Conservation (phyloP, 2,113 vertebrate genomes). For the Oncorhynchus keta region DNA sequence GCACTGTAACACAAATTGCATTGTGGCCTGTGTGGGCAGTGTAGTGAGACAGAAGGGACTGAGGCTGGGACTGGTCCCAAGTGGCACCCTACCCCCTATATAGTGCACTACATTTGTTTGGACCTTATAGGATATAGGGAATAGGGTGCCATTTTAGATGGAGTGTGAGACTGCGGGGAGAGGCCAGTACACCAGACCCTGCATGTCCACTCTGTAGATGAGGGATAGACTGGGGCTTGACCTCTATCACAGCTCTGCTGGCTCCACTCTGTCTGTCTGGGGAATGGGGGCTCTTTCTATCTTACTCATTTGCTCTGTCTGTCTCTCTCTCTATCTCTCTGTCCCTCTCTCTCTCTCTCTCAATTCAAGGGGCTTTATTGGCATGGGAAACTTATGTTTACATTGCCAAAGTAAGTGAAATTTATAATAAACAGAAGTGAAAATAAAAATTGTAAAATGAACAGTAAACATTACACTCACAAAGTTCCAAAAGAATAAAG, state of each 20-base stretch:
- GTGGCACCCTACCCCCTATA: neutral
- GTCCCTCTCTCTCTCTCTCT: too few species aligned
- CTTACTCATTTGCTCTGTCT: too few species aligned
- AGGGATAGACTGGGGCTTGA: constrained; percentile 41
- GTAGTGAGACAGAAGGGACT: neutral
- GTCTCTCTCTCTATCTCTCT: too few species aligned
- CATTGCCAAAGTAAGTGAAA: too few species aligned
- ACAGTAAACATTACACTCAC: too few species aligned
- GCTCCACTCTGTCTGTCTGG: constrained; percentile 37
- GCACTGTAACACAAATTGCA: constrained; percentile 39
- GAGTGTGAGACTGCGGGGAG: neutral
- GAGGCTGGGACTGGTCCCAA: neutral
- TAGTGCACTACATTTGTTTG: too few species aligned
- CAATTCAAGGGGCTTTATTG: too few species aligned
- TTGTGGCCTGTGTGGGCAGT: constrained; percentile 33
- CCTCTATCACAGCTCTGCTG: constrained; percentile 48
- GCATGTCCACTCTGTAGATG: constrained; percentile 34
- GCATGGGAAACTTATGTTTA: too few species aligned
- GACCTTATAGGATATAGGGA: too few species aligned
- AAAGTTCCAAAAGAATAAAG: too few species aligned
- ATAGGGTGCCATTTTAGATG: neutral
- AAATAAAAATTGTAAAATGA: too few species aligned
- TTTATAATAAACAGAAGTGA: too few species aligned
- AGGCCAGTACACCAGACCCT: constrained; percentile 24
- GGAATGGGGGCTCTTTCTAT: constrained; percentile 14